These are phyloP conservation scores for Nyctibius bracteatus DNA, from an alignment of 2,113 vertebrate genomes.

Conservation along the genomic window DNA sequence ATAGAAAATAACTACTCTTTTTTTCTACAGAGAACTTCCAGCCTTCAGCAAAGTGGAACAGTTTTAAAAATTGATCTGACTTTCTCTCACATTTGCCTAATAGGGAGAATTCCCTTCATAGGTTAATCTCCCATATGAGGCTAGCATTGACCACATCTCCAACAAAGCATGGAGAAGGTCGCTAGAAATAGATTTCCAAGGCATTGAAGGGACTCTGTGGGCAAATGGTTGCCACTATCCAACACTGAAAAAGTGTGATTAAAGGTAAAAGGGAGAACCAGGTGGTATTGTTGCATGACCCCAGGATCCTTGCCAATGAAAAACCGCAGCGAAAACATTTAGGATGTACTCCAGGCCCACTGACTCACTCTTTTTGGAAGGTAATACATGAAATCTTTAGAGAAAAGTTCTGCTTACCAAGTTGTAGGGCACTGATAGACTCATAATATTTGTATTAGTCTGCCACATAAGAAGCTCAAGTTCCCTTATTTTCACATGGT, in stretches of 20 bases:
- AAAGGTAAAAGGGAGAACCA: background rate
- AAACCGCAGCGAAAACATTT: background rate
- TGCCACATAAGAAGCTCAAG: background rate
- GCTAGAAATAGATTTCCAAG: conserved; percentile 9
- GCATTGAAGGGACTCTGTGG: background rate
- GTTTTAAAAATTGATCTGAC: background rate
- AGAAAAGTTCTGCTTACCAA: background rate
- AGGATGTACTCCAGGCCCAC: background rate
- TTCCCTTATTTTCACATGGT: background rate
- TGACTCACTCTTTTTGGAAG: background rate
- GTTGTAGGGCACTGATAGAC: background rate
- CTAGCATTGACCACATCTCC: background rate
- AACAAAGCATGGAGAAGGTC: conserved; percentile 9
- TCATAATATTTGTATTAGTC: background rate
- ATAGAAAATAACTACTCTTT: background rate
- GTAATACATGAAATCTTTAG: background rate
- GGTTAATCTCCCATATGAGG: background rate
- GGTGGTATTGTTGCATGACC: background rate
- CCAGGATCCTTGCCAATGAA: background rate
- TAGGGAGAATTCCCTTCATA: background rate
- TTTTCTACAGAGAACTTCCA: background rate
- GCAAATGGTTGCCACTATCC: background rate
- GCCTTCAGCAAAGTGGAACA: background rate
- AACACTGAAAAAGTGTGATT: background rate
- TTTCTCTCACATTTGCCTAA: conserved; percentile 24